phyloP scores from a whole-genome alignment of 2,113 vertebrate species.

The Eupsittula cactorum region DNA sequence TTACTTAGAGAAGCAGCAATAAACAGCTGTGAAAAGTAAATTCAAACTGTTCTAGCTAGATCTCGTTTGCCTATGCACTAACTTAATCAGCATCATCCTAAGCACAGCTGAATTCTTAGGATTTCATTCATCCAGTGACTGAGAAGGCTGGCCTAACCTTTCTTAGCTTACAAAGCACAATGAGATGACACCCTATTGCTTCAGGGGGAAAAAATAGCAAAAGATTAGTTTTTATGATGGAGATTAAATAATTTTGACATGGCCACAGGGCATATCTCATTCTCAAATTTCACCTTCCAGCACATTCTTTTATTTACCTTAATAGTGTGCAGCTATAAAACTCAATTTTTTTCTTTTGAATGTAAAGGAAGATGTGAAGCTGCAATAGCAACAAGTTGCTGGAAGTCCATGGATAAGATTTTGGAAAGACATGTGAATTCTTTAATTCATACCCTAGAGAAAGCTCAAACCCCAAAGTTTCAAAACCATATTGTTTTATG shows the following conservation, averaged over 20 bases:
- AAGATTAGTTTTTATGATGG: constrained; percentile 19
- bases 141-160: not conserved
- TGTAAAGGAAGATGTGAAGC: not conserved
- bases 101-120: not conserved
- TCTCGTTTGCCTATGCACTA: constrained; percentile 15
- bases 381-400: not conserved
- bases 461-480: not conserved
- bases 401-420: not conserved
- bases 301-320: not conserved
- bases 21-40: constrained; percentile 47
- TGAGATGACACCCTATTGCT: not conserved
- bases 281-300: not conserved
- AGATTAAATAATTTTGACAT: not conserved
- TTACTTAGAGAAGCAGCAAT: constrained; percentile 13
- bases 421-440: not conserved
- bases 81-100: constrained; percentile 16
- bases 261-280: not conserved
- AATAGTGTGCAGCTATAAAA: not conserved
- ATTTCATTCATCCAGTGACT: not conserved
- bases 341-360: not conserved
- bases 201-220: not conserved
- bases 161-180: not conserved
- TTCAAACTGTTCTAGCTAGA: constrained; percentile 23
- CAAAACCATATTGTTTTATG: not conserved
- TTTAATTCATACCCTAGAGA: not conserved